A percentile compares a stretch with the other conserved stretches of the same genome.
Evolutionary conservation across 2,113 vertebrate genomes (phyloP).

Genomic region (Synchiropus splendidus): DNA sequence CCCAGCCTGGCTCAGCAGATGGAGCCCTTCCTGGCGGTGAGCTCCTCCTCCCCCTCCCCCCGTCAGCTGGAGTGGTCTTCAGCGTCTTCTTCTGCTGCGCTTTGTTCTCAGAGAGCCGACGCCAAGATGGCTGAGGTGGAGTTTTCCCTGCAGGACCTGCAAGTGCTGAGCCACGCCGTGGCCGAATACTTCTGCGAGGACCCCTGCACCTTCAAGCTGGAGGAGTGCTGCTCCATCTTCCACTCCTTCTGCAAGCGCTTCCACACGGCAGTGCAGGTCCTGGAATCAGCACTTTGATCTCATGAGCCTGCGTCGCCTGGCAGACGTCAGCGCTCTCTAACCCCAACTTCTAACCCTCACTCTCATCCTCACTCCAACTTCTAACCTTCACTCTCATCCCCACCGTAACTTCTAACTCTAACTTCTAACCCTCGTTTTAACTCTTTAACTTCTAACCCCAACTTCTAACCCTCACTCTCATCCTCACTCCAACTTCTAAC

Average conservation of each 20-base stretch:
- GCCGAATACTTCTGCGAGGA: constrained; percentile 72
- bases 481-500: no score
- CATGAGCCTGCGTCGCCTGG: no score
- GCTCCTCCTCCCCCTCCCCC: no score
- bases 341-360: no score
- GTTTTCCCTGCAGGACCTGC: constrained; percentile 38
- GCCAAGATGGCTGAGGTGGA: constrained; percentile 43
- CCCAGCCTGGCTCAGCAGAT: constrained; percentile 48
- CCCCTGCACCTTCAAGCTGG: constrained; percentile 57
- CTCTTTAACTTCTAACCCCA: no score
- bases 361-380: no score
- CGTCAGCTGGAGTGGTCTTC: no score
- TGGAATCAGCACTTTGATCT: neutral
- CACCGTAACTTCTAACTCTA: no score
- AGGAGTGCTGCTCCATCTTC: constrained; percentile 71
- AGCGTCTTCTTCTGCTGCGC: neutral
- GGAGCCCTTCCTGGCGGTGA: constrained; percentile 59
- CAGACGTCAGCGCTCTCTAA: no score
- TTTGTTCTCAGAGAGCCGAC: constrained; percentile 50
- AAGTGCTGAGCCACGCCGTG: constrained; percentile 42
- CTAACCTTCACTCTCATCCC: no score
- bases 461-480: no score
- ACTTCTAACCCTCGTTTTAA: no score
- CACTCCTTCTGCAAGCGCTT: constrained; percentile 66
- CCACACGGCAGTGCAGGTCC: constrained; percentile 56